A percentile compares a stretch with the other conserved stretches of the same genome.
Conservation (phyloP, 2,888 invertebrate species). For the Mactromeris polynyma region DNA sequence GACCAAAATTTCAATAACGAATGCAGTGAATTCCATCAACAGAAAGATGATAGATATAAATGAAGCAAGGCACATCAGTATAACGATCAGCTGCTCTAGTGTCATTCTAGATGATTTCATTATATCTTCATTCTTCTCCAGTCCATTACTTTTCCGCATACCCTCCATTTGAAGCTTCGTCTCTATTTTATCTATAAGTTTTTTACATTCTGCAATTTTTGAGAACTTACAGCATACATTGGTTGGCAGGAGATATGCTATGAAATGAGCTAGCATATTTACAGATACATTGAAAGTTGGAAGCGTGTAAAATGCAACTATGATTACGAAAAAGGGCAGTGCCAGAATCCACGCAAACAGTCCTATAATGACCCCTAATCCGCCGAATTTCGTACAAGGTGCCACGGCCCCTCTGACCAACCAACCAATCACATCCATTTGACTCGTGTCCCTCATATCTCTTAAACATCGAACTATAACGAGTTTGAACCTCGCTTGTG, state of each 20-base stretch:
- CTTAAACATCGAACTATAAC: constrained; percentile 72
- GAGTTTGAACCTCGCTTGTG: constrained; percentile 67
- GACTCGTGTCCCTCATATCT: constrained; percentile 71
- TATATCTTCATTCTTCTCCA: neutral
- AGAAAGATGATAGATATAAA: neutral
- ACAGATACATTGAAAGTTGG: neutral
- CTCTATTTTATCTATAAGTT: neutral
- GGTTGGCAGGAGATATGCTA: neutral
- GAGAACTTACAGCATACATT: neutral
- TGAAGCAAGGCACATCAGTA: neutral
- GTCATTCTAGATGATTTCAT: neutral
- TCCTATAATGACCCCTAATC: constrained; percentile 76
- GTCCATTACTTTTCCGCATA: neutral
- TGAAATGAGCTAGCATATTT: neutral
- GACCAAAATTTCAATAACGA: neutral
- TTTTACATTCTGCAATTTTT: neutral
- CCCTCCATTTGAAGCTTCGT: neutral
- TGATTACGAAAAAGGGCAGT: constrained; percentile 71
- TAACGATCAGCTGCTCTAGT: neutral
- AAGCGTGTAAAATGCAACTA: constrained; percentile 74
- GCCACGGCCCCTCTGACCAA: constrained; percentile 73
- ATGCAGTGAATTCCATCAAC: constrained; percentile 1
- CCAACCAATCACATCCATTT: constrained; percentile 64
- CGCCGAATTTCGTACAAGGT: constrained; percentile 80
- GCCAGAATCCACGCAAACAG: constrained; percentile 75